A percentile compares a stretch with the other conserved stretches of the same genome.
Evolutionary conservation across 2,888 invertebrate species (phyloP).

Genomic region (Kryphioiulus occultus): DNA sequence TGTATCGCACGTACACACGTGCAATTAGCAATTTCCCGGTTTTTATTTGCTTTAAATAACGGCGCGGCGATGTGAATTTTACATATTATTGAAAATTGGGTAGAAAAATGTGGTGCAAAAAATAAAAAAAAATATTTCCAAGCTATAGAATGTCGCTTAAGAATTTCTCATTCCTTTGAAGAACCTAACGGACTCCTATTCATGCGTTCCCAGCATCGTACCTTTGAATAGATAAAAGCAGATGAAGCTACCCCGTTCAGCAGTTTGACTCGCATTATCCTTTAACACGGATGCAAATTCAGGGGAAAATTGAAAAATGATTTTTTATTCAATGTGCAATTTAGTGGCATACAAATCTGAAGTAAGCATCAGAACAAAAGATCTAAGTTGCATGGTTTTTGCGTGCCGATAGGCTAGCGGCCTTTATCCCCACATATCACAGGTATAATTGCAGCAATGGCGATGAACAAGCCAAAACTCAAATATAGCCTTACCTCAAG

Average conservation of each 20-base stretch:
- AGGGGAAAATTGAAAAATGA: neutral
- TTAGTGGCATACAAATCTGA: neutral
- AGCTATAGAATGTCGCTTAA: neutral
- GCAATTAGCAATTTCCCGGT: neutral
- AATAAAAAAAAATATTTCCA: neutral
- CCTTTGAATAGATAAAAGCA: constrained; percentile 8
- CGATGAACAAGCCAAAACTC: too few relatives aligned
- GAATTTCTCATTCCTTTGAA: neutral
- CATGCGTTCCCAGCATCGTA: neutral
- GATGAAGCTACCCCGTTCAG: neutral
- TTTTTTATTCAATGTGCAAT: constrained; percentile 28
- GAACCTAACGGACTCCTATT: neutral
- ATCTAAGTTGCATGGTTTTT: neutral
- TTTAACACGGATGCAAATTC: neutral
- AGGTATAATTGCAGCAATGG: too few relatives aligned
- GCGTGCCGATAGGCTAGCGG: too few relatives aligned
- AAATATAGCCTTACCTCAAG: too few relatives aligned
- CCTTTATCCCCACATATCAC: too few relatives aligned
- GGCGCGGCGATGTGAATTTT: neutral
- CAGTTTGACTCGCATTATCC: neutral
- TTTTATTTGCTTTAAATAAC: neutral
- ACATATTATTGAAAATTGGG: neutral
- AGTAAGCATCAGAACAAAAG: neutral
- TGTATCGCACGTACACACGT: neutral
- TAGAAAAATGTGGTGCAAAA: neutral